phyloP scores from a whole-genome alignment of 35 echinoderm and acorn worm genomes.

The Holothuria glaberrima region DNA sequence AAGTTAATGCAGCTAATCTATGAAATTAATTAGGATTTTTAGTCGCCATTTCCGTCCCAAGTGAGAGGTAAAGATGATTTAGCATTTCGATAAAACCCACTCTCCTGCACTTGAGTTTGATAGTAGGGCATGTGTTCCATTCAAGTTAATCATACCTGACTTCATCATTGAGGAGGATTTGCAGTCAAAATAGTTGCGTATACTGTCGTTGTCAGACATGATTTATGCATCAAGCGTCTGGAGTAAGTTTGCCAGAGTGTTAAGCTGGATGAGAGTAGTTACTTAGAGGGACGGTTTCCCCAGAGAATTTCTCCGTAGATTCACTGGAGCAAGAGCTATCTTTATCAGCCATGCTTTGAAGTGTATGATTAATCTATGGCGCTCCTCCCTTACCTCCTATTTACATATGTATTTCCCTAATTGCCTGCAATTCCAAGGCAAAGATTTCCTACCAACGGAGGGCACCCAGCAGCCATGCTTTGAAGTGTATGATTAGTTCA shows the following conservation, averaged over 20 bases:
- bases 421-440: too few relatives aligned
- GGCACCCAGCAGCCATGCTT: too few relatives aligned
- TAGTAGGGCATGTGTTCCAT: too few relatives aligned
- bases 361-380: background rate
- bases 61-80: slow-evolving; percentile 23
- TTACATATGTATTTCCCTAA: too few relatives aligned
- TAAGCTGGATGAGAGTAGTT: slow-evolving; percentile 28
- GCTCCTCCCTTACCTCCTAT: too few relatives aligned
- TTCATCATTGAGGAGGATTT: slow-evolving; percentile 1
- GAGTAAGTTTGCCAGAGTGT: slow-evolving; percentile 8
- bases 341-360: background rate
- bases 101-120: too few relatives aligned
- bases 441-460: too few relatives aligned
- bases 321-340: background rate
- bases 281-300: background rate
- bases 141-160: too few relatives aligned
- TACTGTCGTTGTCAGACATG: background rate
- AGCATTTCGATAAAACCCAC: too few relatives aligned
- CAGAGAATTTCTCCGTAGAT: background rate
- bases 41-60: background rate
- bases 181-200: slow-evolving; percentile 27
- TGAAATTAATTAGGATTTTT: too few relatives aligned
- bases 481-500: too few relatives aligned
- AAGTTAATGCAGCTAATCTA: too few relatives aligned
- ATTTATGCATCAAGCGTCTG: background rate